Base-by-base conservation (phyloP, 2,113 vertebrate genomes). In the Aix galericulata region DNA sequence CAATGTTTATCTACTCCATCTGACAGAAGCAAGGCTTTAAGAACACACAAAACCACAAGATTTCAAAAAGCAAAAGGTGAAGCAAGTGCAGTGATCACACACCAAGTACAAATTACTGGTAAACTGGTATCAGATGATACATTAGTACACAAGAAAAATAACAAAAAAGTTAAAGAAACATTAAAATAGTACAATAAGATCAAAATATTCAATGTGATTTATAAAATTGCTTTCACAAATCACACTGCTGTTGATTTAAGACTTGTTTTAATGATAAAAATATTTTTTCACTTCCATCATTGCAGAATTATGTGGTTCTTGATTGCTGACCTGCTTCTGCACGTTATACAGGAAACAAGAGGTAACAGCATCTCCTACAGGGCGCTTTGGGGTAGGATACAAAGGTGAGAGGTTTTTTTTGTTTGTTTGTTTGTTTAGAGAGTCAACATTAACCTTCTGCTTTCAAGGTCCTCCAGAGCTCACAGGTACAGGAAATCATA, bases 291-390 rank as follows among this genome's bases (percentile, higher is more conserved):
- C 55, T 44, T 56, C 38, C 16, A 14, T 42, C 25, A 22, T 27
- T 29, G 8, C 48, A 50, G 17, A 48, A 26, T 52, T 16, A 62
- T 1, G 3, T 12, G 8, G 52, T n/a, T 40, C 31, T 62, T 40
- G 11, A 15, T 34, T 17, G 71, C 92, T 69, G 21, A 96, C 93
- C 96, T 94, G 92, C 80, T 96, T 95, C 34, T 95, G 82, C 72
- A 53, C 17, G 36, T 75, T 78, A 26, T 36, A 77, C 11, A 56
- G 59, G 68, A 72, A 46, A 31, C 17, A 44, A 53, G 91, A 77
- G 58, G 86, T 36, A 64, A 74, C 18, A 21, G 71, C 40, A 5
- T 73, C 89, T 58, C 36, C 82, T 21, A 34, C 15, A 17, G 76
- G 79, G 60, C 36, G 32, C 55, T 87, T 72, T 9, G 36, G 44